Evolutionary conservation across 2,113 vertebrate species (phyloP), one percentile per base, ranked within the genome.

Genomic region (Laticauda colubrina): DNA sequence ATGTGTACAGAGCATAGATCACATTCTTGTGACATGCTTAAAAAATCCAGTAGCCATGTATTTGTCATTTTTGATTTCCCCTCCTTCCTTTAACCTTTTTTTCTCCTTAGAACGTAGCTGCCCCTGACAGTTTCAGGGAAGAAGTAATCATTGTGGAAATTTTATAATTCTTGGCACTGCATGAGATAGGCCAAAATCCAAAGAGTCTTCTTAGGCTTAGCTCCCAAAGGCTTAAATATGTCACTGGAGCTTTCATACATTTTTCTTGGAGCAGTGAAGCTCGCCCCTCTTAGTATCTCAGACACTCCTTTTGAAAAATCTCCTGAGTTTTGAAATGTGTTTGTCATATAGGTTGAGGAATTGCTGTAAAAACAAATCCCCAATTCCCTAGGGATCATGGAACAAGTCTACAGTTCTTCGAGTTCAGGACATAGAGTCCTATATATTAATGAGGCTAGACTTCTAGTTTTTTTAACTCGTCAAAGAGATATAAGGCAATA

Each of bases 21-120:
- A 81, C 93, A 96, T 96, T 97, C 96, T 88, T 92, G 39, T 95
- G 96, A 96, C 96, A 96, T 96, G 95, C 90, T 94, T 95, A 96
- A 95, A 95, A 97, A 96, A 95, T 97, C 96, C 95, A 92, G 95
- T 96, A 96, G 95, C 93, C n/a, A 94, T 92, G 89, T 95, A 92
- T 95, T 96, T 96, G 96, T 97, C 61, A 45, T 59, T 95, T 94
- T 92, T 93, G 14, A 29, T 57, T 61, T 69, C 93, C 6, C 81
- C 89, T 81, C 26, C 92, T 94, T 90, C 26, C 61, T 89, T 85
- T 53, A 87, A 53, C 91, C 0, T 86, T 81, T 96, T 91, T 87
- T 81, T 94, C 95, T 94, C 93, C 95, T 97, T 96, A 94, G 92
- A 96, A 93, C 95, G 96, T 96, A 93, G 93, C 75, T 43, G 34